Percentiles rank a stretch among this genome's conserved stretches.
These are phyloP conservation scores for Anodontia alba DNA, from an alignment of 2,888 invertebrate species.

Conservation along the genomic window DNA sequence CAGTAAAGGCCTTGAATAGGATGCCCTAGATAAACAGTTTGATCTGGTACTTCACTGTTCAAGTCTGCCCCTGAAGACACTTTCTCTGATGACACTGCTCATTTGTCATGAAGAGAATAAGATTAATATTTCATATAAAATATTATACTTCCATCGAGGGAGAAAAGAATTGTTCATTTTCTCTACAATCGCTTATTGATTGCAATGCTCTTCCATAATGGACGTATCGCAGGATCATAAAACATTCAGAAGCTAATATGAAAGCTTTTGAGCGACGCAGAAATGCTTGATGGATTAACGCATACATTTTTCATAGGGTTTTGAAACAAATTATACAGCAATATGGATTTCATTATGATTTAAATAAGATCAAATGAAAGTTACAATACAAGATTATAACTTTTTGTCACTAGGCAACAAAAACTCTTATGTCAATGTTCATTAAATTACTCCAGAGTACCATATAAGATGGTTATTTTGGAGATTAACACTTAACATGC, in stretches of 20 bases:
- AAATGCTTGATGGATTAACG: conserved; percentile 9
- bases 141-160: background rate
- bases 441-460: background rate
- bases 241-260: conserved; percentile 12
- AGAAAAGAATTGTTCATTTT: conserved; percentile 11
- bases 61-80: too few relatives aligned
- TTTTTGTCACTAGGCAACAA: conserved; percentile 11
- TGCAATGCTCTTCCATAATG: conserved; percentile 9
- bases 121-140: conserved; percentile 18
- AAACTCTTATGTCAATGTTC: conserved; percentile 5
- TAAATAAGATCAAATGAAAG: conserved; percentile 7
- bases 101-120: background rate
- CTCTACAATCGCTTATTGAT: conserved; percentile 15
- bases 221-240: background rate
- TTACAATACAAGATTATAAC: background rate
- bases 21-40: too few relatives aligned
- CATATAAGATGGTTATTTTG: too few relatives aligned
- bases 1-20: too few relatives aligned
- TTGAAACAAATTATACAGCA: conserved; percentile 19
- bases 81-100: background rate
- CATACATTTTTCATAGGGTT: background rate
- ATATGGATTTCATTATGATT: conserved; percentile 13
- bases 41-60: too few relatives aligned
- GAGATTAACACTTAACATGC: too few relatives aligned
- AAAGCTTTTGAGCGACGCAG: conserved; percentile 13